A percentile compares a stretch with the other conserved stretches of the same genome.
phyloP scores from a whole-genome alignment of 2,797 vertebrate species.

The Gymnodraco acuticeps region DNA sequence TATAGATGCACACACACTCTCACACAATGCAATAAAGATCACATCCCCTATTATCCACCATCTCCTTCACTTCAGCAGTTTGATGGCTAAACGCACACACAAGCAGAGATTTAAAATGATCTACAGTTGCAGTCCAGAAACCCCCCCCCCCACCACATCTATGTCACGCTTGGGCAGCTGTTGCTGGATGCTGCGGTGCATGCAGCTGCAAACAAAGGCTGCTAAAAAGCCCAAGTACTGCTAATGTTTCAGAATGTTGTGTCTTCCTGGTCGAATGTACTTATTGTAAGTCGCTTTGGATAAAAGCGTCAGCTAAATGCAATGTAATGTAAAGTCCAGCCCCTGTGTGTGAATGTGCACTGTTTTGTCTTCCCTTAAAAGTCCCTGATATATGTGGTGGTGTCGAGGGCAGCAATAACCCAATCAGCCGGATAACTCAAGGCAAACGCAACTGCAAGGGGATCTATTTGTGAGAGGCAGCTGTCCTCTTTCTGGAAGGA shows the following conservation, averaged over 20 bases:
- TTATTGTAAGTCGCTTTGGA: too few species aligned
- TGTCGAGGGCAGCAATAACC: slow-evolving; percentile 9
- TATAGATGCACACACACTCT: slow-evolving; percentile 7
- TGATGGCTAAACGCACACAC: background rate
- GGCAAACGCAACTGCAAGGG: slow-evolving; percentile 35
- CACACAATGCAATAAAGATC: slow-evolving; percentile 23
- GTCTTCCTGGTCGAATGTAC: too few species aligned
- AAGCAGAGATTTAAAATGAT: slow-evolving; percentile 16
- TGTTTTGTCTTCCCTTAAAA: slow-evolving; percentile 17
- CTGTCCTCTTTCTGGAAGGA: slow-evolving; percentile 61
- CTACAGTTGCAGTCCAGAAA: slow-evolving; percentile 28
- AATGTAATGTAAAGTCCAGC: too few species aligned
- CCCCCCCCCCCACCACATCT: slow-evolving; percentile 24
- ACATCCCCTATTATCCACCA: slow-evolving; percentile 18
- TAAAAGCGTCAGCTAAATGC: too few species aligned
- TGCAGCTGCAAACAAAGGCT: slow-evolving; percentile 73
- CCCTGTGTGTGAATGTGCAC: slow-evolving; percentile 2
- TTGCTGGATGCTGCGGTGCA: slow-evolving; percentile 66
- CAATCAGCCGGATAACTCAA: slow-evolving; percentile 16
- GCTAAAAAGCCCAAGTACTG: slow-evolving; percentile 65
- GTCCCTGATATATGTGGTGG: background rate
- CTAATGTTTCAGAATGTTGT: slow-evolving; percentile 65
- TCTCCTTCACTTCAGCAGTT: background rate
- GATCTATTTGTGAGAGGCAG: slow-evolving; percentile 54
- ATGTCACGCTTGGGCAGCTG: slow-evolving; percentile 57